Conservation (phyloP, 1,140 invertebrate species). For the Drosophila melanogaster region DNA sequence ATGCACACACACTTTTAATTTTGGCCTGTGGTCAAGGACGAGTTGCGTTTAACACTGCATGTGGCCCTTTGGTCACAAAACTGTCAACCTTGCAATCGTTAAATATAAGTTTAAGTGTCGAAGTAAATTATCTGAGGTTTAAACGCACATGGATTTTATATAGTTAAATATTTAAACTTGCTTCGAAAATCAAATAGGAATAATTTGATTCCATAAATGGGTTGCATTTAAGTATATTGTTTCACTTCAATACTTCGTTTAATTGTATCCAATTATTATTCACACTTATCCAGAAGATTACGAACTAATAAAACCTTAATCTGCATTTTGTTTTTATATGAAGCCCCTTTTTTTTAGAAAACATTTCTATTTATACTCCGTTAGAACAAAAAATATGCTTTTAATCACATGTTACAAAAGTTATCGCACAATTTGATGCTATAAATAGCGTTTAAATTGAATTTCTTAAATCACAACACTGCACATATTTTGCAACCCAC, state of each 20-base stretch:
- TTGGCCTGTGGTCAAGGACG: conserved; percentile 10
- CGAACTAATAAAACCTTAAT: conserved; percentile 5
- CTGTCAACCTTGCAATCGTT: neutral
- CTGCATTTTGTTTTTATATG: neutral
- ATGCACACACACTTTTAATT: conserved; percentile 9
- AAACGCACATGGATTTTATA: neutral
- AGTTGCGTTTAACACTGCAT: conserved; percentile 22
- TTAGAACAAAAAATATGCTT: neutral
- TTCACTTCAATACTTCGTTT: neutral
- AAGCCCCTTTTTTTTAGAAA: conserved; percentile 14
- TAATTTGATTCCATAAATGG: neutral
- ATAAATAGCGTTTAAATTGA: conserved; percentile 10
- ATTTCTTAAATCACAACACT: conserved; percentile 6
- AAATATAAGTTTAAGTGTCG: conserved; percentile 6
- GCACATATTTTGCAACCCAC: conserved; percentile 6
- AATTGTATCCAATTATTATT: neutral
- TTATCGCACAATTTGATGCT: conserved; percentile 15
- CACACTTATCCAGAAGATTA: neutral
- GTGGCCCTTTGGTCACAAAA: conserved; percentile 14
- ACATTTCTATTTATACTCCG: conserved; percentile 4
- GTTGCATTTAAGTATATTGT: neutral
- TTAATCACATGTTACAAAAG: conserved; percentile 14
- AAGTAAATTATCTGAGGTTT: neutral
- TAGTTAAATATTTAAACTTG: too few species aligned
- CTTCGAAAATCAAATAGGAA: too few species aligned